Conservation (phyloP, 2,888 invertebrate genomes). For the Conistra vaccinii region DNA sequence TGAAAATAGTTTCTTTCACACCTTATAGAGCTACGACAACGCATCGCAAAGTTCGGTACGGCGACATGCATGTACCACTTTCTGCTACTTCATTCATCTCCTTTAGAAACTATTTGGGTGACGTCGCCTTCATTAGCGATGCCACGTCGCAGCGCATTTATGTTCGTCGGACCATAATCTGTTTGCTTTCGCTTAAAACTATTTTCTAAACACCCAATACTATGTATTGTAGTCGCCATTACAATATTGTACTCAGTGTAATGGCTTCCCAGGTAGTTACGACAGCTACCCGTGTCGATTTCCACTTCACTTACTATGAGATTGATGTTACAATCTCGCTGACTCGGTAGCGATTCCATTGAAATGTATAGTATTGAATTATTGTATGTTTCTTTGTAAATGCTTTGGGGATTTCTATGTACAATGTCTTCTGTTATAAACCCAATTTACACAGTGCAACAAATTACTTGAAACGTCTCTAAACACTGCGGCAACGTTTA, state of each 20-base stretch:
- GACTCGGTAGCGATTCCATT: not conserved
- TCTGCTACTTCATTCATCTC: too few species aligned
- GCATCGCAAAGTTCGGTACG: not conserved
- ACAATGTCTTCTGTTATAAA: too few species aligned
- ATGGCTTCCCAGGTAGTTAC: conserved; percentile 4
- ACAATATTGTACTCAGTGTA: conserved; percentile 45
- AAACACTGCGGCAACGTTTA: too few species aligned
- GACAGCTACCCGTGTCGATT: conserved; percentile 43
- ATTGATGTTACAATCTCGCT: conserved; percentile 35
- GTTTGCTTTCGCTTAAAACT: not conserved
- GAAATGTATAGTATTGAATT: conserved; percentile 19
- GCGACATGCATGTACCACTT: too few species aligned
- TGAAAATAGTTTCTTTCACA: too few species aligned
- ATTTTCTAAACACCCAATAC: not conserved
- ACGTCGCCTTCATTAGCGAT: not conserved
- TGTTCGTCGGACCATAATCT: too few species aligned
- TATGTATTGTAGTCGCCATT: conserved; percentile 14
- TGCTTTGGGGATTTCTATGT: not conserved
- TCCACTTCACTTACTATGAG: conserved; percentile 23
- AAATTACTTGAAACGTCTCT: too few species aligned
- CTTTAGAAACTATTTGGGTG: not conserved
- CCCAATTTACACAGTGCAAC: too few species aligned
- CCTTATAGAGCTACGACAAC: not conserved
- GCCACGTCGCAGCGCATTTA: not conserved
- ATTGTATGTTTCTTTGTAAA: conserved; percentile 19